Conservation (phyloP, 2,888 invertebrate genomes). For the Toxonevra muliebris region DNA sequence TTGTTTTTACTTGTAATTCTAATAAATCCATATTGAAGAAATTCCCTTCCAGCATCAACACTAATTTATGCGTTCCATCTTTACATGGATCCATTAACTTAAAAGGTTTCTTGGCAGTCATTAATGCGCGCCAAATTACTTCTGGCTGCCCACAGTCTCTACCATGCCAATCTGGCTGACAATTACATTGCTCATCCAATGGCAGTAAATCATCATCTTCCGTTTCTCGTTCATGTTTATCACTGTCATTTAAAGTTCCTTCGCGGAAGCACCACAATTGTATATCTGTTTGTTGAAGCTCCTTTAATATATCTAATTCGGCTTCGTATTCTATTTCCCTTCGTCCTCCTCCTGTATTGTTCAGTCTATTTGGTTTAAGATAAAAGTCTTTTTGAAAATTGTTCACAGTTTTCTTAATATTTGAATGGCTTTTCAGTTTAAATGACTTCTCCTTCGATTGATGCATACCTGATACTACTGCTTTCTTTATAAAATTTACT, state of each 20-base stretch:
- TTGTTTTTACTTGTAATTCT: constrained; percentile 71
- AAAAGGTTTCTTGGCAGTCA: constrained; percentile 66
- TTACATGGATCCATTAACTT: constrained; percentile 42
- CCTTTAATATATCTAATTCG: neutral
- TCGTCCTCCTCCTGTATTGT: constrained; percentile 43
- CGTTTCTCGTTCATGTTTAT: neutral
- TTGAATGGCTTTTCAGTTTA: no score
- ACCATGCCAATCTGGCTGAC: constrained; percentile 73
- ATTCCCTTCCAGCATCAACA: constrained; percentile 69
- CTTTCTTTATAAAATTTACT: constrained; percentile 49
- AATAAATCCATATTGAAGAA: constrained; percentile 68
- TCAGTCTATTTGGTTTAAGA: constrained; percentile 43
- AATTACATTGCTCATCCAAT: constrained; percentile 65
- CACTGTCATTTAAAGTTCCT: constrained; percentile 46
- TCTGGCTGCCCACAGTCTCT: constrained; percentile 74
- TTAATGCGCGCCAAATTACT: constrained; percentile 73
- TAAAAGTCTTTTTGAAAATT: constrained; percentile 49
- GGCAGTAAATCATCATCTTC: constrained; percentile 26
- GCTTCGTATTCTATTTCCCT: constrained; percentile 4
- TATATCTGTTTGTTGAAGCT: neutral
- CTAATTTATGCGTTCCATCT: constrained; percentile 59
- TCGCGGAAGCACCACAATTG: constrained; percentile 55
- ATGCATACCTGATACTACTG: neutral
- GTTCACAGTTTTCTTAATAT: constrained; percentile 30
- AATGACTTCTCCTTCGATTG: no score